Base-by-base conservation (phyloP, 2,888 invertebrate species). In the Agapostemon virescens region DNA sequence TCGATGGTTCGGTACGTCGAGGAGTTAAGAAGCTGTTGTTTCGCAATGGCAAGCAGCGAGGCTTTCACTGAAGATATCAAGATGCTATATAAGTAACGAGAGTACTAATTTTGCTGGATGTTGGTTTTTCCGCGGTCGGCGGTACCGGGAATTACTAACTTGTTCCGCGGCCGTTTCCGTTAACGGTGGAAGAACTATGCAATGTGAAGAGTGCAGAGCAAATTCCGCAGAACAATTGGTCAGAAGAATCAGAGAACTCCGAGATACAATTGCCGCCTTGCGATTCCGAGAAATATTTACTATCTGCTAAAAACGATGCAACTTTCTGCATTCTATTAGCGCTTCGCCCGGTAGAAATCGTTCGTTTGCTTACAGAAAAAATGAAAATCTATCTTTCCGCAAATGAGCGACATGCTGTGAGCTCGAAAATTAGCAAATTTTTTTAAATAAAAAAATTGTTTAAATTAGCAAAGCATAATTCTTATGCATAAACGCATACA, bases 91-190 rank as follows among this genome's bases (percentile, higher is more conserved):
- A 61, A 33, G 61, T 61, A 72, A 66, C 40, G 55, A 61, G 58
- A 36, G 58, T 73, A 67, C 58, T 73, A 73, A 77, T 77, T 73
- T 66, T n/a, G 58, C 36, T 73, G 58, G 76, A 36, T 73, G 66
- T 67, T 33, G 6, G 73, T 58, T 73, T 40, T 77, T 73, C 6
- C 33, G 11, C 17, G 49, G 49, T n/a, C 49, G 15, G 33, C 11
- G 4, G 9, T 77, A 72, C 66, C 11, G 15, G 26, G 72, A 76
- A 72, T 64, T 52, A 36, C 52, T 15, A 64, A 75, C 75, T 55
- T 30, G 75, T 70, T 70, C 71, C 23, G 49, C 33, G 36, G 33
- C 70, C 70, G 38, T 70, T 52, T 70, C 70, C 63, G 64, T 70
- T 64, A 52, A 64, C 52, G 75, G 75, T 70, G 23, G 40, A 38